A percentile compares a stretch with the other conserved stretches of the same genome.
Evolutionary conservation across 2,888 invertebrate genomes (phyloP).

Genomic region (Doris montereyensis): DNA sequence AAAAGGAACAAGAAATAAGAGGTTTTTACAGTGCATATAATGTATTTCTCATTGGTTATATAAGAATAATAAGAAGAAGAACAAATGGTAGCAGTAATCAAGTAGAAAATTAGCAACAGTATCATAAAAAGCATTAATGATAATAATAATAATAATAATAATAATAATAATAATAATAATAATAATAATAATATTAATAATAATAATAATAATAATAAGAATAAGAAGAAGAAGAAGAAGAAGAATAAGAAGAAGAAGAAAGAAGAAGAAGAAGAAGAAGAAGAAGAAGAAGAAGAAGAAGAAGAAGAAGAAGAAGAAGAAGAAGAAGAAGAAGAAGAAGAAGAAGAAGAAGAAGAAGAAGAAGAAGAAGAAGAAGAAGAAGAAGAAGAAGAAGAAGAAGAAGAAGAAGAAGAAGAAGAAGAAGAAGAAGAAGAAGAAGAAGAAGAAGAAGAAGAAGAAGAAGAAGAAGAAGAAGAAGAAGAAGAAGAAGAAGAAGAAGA

Average conservation of each 20-base stretch:
- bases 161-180: not conserved
- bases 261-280: not conserved
- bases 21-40: too few species aligned
- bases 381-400: slow-evolving; percentile 13
- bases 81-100: too few species aligned
- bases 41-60: too few species aligned
- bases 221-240: not conserved
- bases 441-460: slow-evolving; percentile 25
- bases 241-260: not conserved
- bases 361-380: not conserved
- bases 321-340: not conserved
- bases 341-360: slow-evolving; percentile 28
- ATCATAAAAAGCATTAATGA: too few species aligned
- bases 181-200: not conserved
- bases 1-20: too few species aligned
- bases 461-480: slow-evolving; percentile 11
- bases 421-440: not conserved
- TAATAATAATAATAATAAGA: not conserved
- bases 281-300: not conserved
- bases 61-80: too few species aligned
- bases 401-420: not conserved
- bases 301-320: not conserved
- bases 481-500: not conserved
- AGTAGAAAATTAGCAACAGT: too few species aligned
- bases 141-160: not conserved